Conservation (phyloP, 2,888 invertebrate genomes). For the Alentia gelatinosa region DNA sequence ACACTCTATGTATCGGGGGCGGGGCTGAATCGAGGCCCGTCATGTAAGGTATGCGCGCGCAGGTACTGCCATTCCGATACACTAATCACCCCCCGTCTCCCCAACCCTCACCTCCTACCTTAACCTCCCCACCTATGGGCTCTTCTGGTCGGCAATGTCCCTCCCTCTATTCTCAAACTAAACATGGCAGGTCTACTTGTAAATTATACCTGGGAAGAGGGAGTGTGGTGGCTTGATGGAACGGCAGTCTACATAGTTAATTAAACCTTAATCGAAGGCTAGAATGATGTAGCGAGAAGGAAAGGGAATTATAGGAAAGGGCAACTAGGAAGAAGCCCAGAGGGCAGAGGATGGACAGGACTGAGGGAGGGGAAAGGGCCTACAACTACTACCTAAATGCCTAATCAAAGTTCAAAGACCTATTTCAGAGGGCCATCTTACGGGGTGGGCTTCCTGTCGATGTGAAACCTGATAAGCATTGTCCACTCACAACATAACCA, state of each 20-base stretch:
- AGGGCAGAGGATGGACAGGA: no score
- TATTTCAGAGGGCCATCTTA: background rate
- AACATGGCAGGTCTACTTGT: no score
- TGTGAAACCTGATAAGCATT: background rate
- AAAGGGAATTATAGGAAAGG: background rate
- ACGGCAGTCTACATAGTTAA: no score
- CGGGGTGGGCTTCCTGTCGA: background rate
- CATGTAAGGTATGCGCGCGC: background rate
- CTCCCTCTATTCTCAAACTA: background rate
- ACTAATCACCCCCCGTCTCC: background rate
- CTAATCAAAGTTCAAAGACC: background rate
- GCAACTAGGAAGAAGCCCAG: background rate
- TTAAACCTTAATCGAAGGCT: no score
- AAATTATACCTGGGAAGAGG: no score
- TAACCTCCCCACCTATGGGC: background rate
- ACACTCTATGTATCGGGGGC: background rate
- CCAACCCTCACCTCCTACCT: background rate
- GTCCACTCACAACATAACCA: background rate
- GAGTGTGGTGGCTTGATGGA: no score
- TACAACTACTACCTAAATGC: no score
- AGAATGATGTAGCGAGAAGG: no score
- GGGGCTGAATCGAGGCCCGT: background rate
- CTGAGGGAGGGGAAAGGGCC: background rate
- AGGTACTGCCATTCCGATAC: background rate
- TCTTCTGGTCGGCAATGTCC: background rate